Evolutionary conservation across 2,888 invertebrate genomes (phyloP), one percentile per base, ranked within the genome.

Genomic region (Brachypalpus laphriformis): DNA sequence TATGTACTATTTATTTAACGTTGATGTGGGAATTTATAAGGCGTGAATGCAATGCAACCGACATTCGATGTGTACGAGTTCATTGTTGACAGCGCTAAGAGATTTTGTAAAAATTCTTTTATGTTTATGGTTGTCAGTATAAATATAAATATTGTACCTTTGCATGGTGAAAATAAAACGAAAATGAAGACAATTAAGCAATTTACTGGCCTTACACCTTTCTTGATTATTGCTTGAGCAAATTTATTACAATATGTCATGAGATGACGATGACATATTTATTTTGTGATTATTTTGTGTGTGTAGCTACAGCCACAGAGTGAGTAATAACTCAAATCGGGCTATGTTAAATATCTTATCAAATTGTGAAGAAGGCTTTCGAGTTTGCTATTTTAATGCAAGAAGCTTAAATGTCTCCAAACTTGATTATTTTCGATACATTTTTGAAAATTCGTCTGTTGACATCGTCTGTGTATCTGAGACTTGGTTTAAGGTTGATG

Each of bases 61-160:
- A 28, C 28, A 72, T 34, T 57, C 22, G 59, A 7, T 59, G 59
- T 40, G 40, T 28, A 31, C 5, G 59, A 57, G 14, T 31, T 70
- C 34, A 47, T 18, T 59, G 47, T 47, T 71, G 57, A 54, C 45
- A 70, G 74, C 54, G 57, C 16, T 37, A 45, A 76, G 57, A 70
- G 61, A 75, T 63, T 63, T 37, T 65, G 16, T n/a, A n/a, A n/a
- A n/a, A n/a, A n/a, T n/a, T n/a, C n/a, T n/a, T 14, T 56, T 14
- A 47, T 45, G 37, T 68, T 68, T 68, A 42, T 77, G 49, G 3
- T 18, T 18, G 14, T 22, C 2, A 7, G 6, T 68, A 40, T 40
- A 40, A 34, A 31, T 8, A 31, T 8, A 31, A 31, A 20, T 51
- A 66, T 25, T 4, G n/a, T n/a, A 40, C 37, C 28, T 75, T 65